Percentiles rank a stretch among this genome's conserved stretches.
Conservation (phyloP, 1,140 invertebrate species). For the Thaumatotibia leucotreta region DNA sequence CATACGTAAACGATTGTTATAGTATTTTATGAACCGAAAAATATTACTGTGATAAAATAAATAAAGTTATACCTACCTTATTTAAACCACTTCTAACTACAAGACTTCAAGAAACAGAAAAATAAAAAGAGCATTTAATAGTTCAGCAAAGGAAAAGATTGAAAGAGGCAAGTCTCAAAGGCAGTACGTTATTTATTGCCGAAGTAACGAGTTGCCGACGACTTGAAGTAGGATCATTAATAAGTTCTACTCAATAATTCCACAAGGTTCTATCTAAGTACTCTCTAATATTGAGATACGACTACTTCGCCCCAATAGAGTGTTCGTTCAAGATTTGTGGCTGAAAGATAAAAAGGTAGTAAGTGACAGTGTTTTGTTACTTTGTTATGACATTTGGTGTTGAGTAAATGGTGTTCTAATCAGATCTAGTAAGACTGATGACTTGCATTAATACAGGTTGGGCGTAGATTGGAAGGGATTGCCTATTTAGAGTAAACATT, state of each 20-base stretch:
- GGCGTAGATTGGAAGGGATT: constrained; percentile 30
- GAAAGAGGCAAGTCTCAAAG: constrained; percentile 30
- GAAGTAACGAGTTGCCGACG: constrained; percentile 45
- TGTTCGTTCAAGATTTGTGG: constrained; percentile 10
- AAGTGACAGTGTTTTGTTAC: constrained; percentile 18
- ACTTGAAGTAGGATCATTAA: constrained; percentile 52
- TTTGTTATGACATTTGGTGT: constrained; percentile 19
- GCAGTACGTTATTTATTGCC: constrained; percentile 46
- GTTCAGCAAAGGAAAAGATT: constrained; percentile 24
- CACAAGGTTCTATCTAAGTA: constrained; percentile 40
- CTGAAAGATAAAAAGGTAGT: constrained; percentile 23
- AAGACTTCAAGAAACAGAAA: neutral
- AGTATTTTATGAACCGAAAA: neutral
- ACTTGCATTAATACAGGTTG: constrained; percentile 31
- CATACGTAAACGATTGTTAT: no score
- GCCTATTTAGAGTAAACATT: constrained; percentile 19
- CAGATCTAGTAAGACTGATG: constrained; percentile 32
- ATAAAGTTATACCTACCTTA: no score
- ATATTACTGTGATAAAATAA: neutral
- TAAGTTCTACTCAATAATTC: constrained; percentile 36
- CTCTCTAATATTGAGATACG: neutral
- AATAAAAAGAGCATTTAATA: constrained; percentile 12
- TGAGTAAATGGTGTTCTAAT: constrained; percentile 26
- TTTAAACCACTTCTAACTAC: no score
- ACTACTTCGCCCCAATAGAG: constrained; percentile 11